Conservation (phyloP, 2,113 vertebrate species). For the Malurus elegans region DNA sequence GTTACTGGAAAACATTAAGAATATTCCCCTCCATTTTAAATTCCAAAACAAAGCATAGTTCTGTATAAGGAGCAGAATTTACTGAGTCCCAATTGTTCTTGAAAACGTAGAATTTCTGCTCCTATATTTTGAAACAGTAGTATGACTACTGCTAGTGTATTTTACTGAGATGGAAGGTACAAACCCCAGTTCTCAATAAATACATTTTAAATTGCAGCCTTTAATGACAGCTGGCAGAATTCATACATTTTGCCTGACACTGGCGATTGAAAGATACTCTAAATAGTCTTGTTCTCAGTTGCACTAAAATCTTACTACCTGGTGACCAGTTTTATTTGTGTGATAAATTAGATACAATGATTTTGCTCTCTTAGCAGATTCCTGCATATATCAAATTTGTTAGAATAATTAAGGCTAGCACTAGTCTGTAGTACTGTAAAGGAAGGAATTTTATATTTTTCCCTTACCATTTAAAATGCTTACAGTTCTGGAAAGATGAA, state of each 20-base stretch:
- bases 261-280: background rate
- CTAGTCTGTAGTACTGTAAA: background rate
- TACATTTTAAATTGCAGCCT: background rate
- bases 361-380: background rate
- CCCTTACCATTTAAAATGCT: background rate
- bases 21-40: background rate
- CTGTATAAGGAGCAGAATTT: background rate
- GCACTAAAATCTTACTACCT: background rate
- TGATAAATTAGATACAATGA: background rate
- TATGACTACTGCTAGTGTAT: background rate
- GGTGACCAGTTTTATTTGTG: background rate
- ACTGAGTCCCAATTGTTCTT: background rate
- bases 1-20: constrained; percentile 10
- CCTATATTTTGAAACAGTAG: background rate
- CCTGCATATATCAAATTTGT: background rate
- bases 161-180: background rate
- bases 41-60: constrained; percentile 3
- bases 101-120: background rate
- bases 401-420: background rate
- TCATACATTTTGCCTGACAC: background rate
- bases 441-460: background rate
- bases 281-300: background rate
- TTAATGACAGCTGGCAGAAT: background rate
- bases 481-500: background rate
- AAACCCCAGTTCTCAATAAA: background rate